Conservation (phyloP, 2,888 invertebrate species). For the Agonum fuliginosum region DNA sequence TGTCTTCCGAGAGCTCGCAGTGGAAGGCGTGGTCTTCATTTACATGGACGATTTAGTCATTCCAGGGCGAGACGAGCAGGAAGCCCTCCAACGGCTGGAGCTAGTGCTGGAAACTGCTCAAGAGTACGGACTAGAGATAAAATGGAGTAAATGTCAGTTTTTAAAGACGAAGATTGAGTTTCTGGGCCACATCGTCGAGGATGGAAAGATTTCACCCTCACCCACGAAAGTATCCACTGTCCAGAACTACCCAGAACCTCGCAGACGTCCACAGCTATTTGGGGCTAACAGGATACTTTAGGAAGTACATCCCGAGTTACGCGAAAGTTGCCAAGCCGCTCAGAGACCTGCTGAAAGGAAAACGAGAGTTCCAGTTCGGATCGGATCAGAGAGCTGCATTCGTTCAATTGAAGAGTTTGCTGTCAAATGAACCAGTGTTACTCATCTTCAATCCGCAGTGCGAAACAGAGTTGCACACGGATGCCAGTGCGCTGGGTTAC, state of each 20-base stretch:
- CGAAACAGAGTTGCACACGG: constrained; percentile 65
- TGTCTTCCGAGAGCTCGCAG: constrained; percentile 63
- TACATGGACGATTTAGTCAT: constrained; percentile 64
- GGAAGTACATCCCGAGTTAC: constrained; percentile 67
- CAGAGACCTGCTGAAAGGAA: constrained; percentile 65
- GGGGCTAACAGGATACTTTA: constrained; percentile 68
- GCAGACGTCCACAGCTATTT: constrained; percentile 67
- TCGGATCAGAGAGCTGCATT: constrained; percentile 61
- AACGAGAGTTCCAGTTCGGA: constrained; percentile 62
- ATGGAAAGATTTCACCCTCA: constrained; percentile 61
- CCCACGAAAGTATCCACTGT: constrained; percentile 65
- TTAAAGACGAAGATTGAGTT: constrained; percentile 56
- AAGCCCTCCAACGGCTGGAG: constrained; percentile 63
- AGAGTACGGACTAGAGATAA: constrained; percentile 62
- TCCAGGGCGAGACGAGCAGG: constrained; percentile 44
- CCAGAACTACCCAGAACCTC: constrained; percentile 65
- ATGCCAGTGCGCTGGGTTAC: constrained; percentile 65
- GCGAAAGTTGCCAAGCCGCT: constrained; percentile 67
- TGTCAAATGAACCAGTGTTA: not conserved
- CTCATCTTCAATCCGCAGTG: constrained; percentile 55
- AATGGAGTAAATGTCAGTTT: constrained; percentile 66
- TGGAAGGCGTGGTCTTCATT: constrained; percentile 43
- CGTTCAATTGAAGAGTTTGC: constrained; percentile 56
- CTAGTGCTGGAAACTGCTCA: constrained; percentile 61
- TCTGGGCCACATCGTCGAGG: not conserved